Evolutionary conservation across 2,113 vertebrate genomes (phyloP), one percentile per base, ranked within the genome.

Genomic region (Budorcas taxicolor): DNA sequence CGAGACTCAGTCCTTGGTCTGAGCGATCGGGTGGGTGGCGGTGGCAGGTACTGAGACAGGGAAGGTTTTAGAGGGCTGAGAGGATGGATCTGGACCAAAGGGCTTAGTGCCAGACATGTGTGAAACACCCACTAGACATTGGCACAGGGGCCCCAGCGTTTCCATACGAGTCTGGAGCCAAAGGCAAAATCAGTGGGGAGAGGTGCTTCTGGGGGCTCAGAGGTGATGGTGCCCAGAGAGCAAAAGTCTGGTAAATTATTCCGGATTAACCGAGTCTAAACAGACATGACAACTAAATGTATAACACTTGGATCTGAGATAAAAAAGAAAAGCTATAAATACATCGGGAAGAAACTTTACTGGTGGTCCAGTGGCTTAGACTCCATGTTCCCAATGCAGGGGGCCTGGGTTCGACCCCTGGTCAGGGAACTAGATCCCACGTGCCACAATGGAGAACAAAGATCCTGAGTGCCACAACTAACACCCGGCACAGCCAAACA

Each of bases 1-100:
- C 40, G 23, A 1, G 6, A 43, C 43, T 58, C 7, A 40, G 15
- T 16, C 9, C 31, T 53, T n/a, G 40, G 60, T 53, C 17, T 43
- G 12, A 88, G 87, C 0, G 5, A 1, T 13, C 17, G 3, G 36
- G 53, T 5, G 11, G 81, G 47, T 13, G 25, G 9, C 0, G 1
- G 57, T 40, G 17, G 14, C 57, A 16, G 6, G 47, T 21, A 10
- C n/a, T 52, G 81, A 27, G 52, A 31, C 3, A 14, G 31, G 47
- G 82, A 23, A 25, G 2, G 5, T 60, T 40, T 45, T 23, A 0
- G 8, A 21, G 25, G 17, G 40, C 27, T 15, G 62, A n/a, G n/a
- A 36, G 21, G 3, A 40, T 13, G 16, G n/a, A 53, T 27, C 3
- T 4, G 62, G 33, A 50, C 3, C 40, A 29, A 25, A 14, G 15